A percentile compares a stretch with the other conserved stretches of the same genome.
Conservation (phyloP, 2,113 vertebrate genomes). For the Anhinga anhinga region DNA sequence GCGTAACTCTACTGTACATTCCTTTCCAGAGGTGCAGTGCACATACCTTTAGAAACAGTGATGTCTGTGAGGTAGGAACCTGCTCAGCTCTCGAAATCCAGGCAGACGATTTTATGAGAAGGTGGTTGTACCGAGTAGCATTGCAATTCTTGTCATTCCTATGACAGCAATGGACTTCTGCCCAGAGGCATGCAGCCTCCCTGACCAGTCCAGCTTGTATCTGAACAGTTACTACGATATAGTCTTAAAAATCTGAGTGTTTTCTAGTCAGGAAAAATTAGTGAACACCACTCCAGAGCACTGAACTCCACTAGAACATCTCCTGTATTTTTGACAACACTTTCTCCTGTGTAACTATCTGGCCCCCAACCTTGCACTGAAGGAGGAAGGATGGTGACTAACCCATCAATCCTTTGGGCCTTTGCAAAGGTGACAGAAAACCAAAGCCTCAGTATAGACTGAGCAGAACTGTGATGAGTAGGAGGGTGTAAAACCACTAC, state of each 20-base stretch:
- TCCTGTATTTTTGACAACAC: fast-evolving
- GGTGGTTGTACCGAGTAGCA: fast-evolving
- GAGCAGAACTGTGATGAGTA: neutral
- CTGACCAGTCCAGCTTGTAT: neutral
- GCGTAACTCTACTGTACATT: fast-evolving
- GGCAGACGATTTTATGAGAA: neutral
- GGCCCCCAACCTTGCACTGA: neutral
- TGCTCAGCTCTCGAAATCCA: neutral
- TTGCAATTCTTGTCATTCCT: neutral
- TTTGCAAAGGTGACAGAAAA: neutral
- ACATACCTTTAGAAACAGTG: neutral
- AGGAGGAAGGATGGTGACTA: neutral
- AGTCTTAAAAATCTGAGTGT: neutral
- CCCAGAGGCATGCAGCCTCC: neutral
- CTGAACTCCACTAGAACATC: neutral
- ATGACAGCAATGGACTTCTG: neutral
- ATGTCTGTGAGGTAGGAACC: neutral
- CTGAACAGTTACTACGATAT: neutral
- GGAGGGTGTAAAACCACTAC: slow-evolving; percentile 53
- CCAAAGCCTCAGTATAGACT: neutral
- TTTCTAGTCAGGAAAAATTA: neutral
- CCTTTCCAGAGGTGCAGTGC: neutral
- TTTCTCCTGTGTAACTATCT: neutral
- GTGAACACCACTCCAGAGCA: neutral
- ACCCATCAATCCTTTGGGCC: neutral